Base-by-base conservation (phyloP, 1,140 invertebrate genomes). In the Musca vetustissima region DNA sequence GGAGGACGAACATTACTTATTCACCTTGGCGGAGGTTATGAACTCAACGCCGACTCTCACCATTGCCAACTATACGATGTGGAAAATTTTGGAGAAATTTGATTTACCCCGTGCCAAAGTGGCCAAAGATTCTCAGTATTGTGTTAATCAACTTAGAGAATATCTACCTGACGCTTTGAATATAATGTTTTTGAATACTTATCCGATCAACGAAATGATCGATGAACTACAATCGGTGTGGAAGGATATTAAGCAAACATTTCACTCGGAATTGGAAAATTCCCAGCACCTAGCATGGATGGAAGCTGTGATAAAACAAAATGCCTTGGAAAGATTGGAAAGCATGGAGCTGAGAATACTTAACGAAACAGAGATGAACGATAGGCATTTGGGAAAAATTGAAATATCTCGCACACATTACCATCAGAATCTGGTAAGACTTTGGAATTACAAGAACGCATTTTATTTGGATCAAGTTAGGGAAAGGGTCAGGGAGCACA, bases 181-280 rank as follows among this genome's bases (percentile, higher is more conserved):
- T 2, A 88, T 92, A 0, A 87, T 97, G 81, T 98, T 96, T 82
- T 93, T 97, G 1, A 85, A 86, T 67, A 90, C 92, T 76, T 92
- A 94, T 83, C 86, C 97, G 88, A 96, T 94, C 1, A 82, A 95
- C 66, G 86, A 88, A 14, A 95, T 97, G 92, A 95, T 94, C 8
- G 87, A 87, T 73, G 90, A 93, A 70, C 89, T 98, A 49, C 89
- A 94, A 49, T 75, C 73, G 0, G 79, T 77, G 0, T 80, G 78
- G 78, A 67, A 76, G n/a, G 78, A 80, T 55, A 76, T 80, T 4
- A 80, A 78, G 72, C 83, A 89, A 32, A 88, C 93, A 9, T 97
- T 96, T 74, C 84, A 86, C 43, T 87, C 91, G 71, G 85, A 93
- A 13, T 76, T 96, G 1, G 83, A 87, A 19, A 85, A 88, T 61